Evolutionary conservation across 2,888 invertebrate genomes (phyloP).

Genomic region (Cecidostiba fungosa): DNA sequence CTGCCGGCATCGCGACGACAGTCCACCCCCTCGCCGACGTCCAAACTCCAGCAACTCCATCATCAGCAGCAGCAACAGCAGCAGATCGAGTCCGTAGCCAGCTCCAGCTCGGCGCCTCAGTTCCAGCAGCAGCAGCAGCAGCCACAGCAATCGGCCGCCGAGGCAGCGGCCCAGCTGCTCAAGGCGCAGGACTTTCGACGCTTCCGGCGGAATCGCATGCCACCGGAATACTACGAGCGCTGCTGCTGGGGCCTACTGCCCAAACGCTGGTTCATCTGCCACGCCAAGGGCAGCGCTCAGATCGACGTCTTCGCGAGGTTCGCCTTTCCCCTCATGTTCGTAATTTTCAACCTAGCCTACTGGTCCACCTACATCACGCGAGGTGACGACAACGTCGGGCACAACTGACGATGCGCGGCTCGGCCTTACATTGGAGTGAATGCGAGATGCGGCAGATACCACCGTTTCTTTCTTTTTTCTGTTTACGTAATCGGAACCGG

Average conservation of each 20-base stretch:
- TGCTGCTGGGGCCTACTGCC: constrained; percentile 73
- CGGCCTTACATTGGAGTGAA: constrained; percentile 33
- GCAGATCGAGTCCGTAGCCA: constrained; percentile 9
- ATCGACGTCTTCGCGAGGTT: constrained; percentile 98
- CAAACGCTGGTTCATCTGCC: constrained; percentile 73
- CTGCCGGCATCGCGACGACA: constrained; percentile 30
- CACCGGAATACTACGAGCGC: constrained; percentile 66
- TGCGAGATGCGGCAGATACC: neutral
- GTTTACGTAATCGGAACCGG: neutral
- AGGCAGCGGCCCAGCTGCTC: constrained; percentile 63
- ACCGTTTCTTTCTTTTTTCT: neutral
- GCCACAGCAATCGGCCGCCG: constrained; percentile 48
- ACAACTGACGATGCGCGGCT: constrained; percentile 82
- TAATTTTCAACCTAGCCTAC: constrained; percentile 96
- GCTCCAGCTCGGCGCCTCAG: constrained; percentile 20
- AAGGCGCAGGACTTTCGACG: constrained; percentile 69
- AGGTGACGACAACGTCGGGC: constrained; percentile 82
- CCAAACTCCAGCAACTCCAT: constrained; percentile 22
- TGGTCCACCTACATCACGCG: constrained; percentile 94
- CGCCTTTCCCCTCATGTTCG: constrained; percentile 96
- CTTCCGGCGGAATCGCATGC: constrained; percentile 61
- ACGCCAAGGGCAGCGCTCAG: constrained; percentile 81
- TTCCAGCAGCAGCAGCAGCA: constrained; percentile 26
- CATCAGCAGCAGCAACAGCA: constrained; percentile 25
- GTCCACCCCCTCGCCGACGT: constrained; percentile 36